Base-by-base conservation (phyloP, 1,140 invertebrate species). In the Drosophila hydei region DNA sequence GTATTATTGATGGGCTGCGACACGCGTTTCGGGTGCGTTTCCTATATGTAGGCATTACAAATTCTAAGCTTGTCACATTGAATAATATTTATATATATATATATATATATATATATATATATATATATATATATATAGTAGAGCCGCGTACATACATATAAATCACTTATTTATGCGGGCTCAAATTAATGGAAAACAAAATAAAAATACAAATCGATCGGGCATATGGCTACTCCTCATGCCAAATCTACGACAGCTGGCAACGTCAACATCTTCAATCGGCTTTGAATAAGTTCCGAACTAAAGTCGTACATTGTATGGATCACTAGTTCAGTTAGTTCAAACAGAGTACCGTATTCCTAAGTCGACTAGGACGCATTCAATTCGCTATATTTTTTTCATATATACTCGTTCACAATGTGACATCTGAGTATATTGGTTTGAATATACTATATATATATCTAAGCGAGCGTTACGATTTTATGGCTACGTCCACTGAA, bases 91-190 rank as follows among this genome's bases (percentile, higher is more conserved):
- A 36, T 21, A 3, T 18, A 7, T 47, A 40, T 16, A 38, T 21
- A 25, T 55, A 16, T 27, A 45, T 4, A 50, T 48, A 47, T 21
- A 21, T n/a, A 52, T 65, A 19, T 19, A 43, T 18, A 43, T 8
- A n/a, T 18, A 8, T 4, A 43, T 27, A 14, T 51, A 67, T 50
- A 42, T 60, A 68, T 69, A 36, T 54, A 18, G 3, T 27, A 42
- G 33, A 42, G 6, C 56, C 11, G 16, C 19, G 16, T 52, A 18
- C 12, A 27, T 43, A 38, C n/a, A 48, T 47, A 50, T 11, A 52
- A 18, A 42, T 43, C 23, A 25, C 19, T 18, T 38, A 27, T 8
- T 47, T 67, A 60, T 72, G 55, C 62, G 54, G 63, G 69, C 54
- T 6, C 33, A 52, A 47, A 43, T 60, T 3, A 60, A 25, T 60